Evolutionary conservation across 2,888 invertebrate species (phyloP).

Genomic region (Epiblema foenella): DNA sequence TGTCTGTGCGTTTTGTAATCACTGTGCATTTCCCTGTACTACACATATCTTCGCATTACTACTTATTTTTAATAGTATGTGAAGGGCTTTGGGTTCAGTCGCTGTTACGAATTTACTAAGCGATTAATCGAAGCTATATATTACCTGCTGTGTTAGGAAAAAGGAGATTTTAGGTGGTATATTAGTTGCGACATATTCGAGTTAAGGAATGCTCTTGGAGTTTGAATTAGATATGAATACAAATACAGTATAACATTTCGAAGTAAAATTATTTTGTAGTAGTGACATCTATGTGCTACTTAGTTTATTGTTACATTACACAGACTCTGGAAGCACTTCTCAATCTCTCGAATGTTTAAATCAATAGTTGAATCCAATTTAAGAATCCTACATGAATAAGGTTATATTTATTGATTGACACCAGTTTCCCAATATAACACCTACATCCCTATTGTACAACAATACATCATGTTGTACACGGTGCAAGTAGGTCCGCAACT

Average conservation of each 20-base stretch:
- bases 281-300: slow-evolving; percentile 30
- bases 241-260: slow-evolving; percentile 5
- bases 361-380: slow-evolving; percentile 34
- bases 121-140: slow-evolving; percentile 5
- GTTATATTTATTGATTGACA: slow-evolving; percentile 35
- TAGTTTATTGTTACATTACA: slow-evolving; percentile 58
- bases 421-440: slow-evolving; percentile 67
- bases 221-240: slow-evolving; percentile 9
- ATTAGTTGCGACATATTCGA: slow-evolving; percentile 49
- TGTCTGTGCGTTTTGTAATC: slow-evolving; percentile 60
- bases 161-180: slow-evolving; percentile 57
- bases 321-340: slow-evolving; percentile 62
- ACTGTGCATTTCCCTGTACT: slow-evolving; percentile 66
- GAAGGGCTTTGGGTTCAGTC: slow-evolving; percentile 9
- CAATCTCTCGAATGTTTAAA: slow-evolving; percentile 43
- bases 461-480: slow-evolving; percentile 7
- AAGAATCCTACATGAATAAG: slow-evolving; percentile 42
- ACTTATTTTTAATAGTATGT: slow-evolving; percentile 46
- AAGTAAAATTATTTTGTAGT: slow-evolving; percentile 14
- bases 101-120: slow-evolving; percentile 6
- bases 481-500: not conserved
- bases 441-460: slow-evolving; percentile 53
- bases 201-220: slow-evolving; percentile 1
- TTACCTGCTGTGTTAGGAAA: not conserved
- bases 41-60: slow-evolving; percentile 57